Evolutionary conservation across 2,888 invertebrate genomes (phyloP).

Genomic region (Xestoiulus laeticollis): DNA sequence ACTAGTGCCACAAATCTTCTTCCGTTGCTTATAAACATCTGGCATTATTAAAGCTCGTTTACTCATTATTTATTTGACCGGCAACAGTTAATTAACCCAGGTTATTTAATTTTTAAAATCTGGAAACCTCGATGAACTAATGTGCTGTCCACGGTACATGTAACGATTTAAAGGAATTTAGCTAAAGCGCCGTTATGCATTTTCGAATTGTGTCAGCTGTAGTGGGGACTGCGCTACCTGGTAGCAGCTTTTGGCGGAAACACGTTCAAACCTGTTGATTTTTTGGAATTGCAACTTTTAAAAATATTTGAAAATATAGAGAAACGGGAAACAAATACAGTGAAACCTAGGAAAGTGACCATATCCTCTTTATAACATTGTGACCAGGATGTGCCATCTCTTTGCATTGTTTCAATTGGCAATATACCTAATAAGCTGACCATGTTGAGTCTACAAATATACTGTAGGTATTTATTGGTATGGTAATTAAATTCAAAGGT

Average conservation of each 20-base stretch:
- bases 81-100: background rate
- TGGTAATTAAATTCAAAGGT: no score
- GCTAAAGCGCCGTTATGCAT: background rate
- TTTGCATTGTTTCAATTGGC: no score
- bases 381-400: no score
- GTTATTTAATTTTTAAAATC: background rate
- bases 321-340: no score
- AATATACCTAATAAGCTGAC: no score
- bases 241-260: background rate
- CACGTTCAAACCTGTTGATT: no score
- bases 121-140: background rate
- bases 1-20: constrained; percentile 44
- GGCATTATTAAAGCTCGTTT: constrained; percentile 48
- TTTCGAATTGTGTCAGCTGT: background rate
- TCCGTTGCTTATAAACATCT: constrained; percentile 54
- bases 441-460: no score
- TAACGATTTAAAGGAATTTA: background rate
- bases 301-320: no score
- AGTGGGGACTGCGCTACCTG: background rate
- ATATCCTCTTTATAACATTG: no score
- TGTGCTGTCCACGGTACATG: background rate
- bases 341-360: no score
- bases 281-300: no score
- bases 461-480: no score
- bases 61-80: background rate